Base-by-base conservation (phyloP, 2,113 vertebrate genomes). In the Strix uralensis region DNA sequence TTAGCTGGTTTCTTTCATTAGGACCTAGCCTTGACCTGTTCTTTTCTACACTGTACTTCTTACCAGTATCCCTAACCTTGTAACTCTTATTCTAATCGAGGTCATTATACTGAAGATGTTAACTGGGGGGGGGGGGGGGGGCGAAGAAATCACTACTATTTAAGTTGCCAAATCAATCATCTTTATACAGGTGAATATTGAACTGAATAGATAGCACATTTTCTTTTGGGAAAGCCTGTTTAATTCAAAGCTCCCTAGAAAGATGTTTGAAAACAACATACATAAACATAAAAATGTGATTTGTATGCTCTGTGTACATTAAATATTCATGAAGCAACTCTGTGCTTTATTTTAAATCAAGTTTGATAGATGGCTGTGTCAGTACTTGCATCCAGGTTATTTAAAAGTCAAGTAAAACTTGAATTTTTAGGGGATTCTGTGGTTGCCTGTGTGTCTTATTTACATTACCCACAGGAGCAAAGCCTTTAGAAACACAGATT, bases 401-500 rank as follows among this genome's bases (percentile, higher is more conserved):
- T 96, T 95, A 91, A 94, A 96, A 94, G 69, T 89, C 81, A 95
- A 96, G 91, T 96, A 96, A 96, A 96, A 93, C 92, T 94, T 96
- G 88, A 92, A 92, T 89, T 95, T 86, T 89, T 94, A 96, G 80
- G 49, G 70, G n/a, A 91, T 55, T 93, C 61, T 27, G 22, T 42
- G 42, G 71, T 88, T 95, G 83, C 27, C 49, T 95, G 21, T 55
- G 67, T 79, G 52, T 91, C 55, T 94, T 92, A 85, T 80, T 96
- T 97, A 75, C 61, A 85, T 89, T 69, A 72, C 61, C 85, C 57
- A 71, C 75, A 84, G 49, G 65, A 90, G 19, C 38, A 88, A 88
- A 91, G 58, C 83, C 69, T 88, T 95, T 66, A 80, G 40, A 96
- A 95, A 91, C 38, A 91, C 2, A 26, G 47, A 67, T 84, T 69